Conservation (phyloP, 2,797 vertebrate genomes). For the Mastacembelus armatus region DNA sequence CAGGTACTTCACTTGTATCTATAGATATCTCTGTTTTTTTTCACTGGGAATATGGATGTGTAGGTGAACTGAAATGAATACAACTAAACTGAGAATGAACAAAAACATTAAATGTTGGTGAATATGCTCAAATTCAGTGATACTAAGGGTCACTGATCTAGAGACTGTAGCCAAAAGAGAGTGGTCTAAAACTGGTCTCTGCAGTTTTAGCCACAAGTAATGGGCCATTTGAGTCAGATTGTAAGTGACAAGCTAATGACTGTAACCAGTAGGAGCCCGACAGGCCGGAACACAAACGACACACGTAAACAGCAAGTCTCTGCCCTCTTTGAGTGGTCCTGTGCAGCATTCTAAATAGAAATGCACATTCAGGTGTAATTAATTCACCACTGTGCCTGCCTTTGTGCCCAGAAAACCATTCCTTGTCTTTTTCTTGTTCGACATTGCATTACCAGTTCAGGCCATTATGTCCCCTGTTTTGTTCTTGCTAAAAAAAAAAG, state of each 20-base stretch:
- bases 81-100: too few species aligned
- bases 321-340: conserved; percentile 33
- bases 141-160: conserved; percentile 20
- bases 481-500: conserved; percentile 45
- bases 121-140: too few species aligned
- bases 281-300: conserved; percentile 58
- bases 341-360: conserved; percentile 24
- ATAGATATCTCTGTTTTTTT: conserved; percentile 2
- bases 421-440: conserved; percentile 35
- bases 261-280: conserved; percentile 50
- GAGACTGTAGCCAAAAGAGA: conserved; percentile 9
- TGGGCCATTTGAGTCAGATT: conserved; percentile 64
- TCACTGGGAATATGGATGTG: background rate
- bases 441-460: conserved; percentile 37
- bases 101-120: too few species aligned
- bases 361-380: conserved; percentile 46
- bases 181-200: conserved; percentile 8
- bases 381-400: conserved; percentile 41
- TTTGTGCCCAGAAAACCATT: conserved; percentile 32
- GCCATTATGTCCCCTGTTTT: conserved; percentile 41
- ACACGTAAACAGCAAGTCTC: conserved; percentile 48
- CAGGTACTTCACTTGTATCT: background rate
- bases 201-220: conserved; percentile 31
- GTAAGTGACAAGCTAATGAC: conserved; percentile 79
- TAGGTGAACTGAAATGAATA: conserved; percentile 9